Conservation (phyloP, 2,797 vertebrate genomes). For the Bovichtus variegatus region DNA sequence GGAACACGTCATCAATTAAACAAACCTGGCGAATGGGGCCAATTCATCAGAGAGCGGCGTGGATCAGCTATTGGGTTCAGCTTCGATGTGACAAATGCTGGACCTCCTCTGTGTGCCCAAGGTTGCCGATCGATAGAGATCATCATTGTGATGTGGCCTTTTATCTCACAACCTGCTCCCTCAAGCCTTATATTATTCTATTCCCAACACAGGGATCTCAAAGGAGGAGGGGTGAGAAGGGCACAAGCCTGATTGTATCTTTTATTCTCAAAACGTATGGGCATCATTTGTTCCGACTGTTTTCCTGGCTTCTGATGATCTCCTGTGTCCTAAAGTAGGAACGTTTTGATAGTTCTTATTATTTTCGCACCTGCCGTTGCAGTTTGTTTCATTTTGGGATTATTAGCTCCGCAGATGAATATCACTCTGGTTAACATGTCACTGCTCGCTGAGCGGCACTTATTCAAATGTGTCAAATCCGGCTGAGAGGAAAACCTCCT, state of each 20-base stretch:
- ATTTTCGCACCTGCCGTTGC: conserved; percentile 17
- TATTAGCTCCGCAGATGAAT: conserved; percentile 50
- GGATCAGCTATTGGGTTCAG: conserved; percentile 85
- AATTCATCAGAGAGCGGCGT: conserved; percentile 82
- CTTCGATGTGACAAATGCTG: conserved; percentile 85
- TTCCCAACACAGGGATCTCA: conserved; percentile 82
- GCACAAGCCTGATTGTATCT: conserved; percentile 73
- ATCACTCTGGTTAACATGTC: conserved; percentile 58
- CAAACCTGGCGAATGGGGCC: conserved; percentile 81
- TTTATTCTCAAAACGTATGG: conserved; percentile 65
- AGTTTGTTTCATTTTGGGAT: conserved; percentile 45
- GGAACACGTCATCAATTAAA: conserved; percentile 87
- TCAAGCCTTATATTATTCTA: conserved; percentile 86
- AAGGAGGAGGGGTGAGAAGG: conserved; percentile 71
- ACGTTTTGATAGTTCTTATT: conserved; percentile 47
- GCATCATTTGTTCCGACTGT: conserved; percentile 58
- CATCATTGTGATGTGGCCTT: conserved; percentile 88
- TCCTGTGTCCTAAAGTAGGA: conserved; percentile 32
- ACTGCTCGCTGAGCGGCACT: conserved; percentile 60
- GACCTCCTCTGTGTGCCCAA: conserved; percentile 83
- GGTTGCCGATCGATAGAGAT: conserved; percentile 88
- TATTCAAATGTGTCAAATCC: conserved; percentile 83
- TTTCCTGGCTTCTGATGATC: conserved; percentile 62
- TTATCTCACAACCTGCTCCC: conserved; percentile 84
- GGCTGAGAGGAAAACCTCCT: conserved; percentile 75